phyloP scores from a whole-genome alignment of 2,888 invertebrate species.

The Thysanoteuthis rhombus region DNA sequence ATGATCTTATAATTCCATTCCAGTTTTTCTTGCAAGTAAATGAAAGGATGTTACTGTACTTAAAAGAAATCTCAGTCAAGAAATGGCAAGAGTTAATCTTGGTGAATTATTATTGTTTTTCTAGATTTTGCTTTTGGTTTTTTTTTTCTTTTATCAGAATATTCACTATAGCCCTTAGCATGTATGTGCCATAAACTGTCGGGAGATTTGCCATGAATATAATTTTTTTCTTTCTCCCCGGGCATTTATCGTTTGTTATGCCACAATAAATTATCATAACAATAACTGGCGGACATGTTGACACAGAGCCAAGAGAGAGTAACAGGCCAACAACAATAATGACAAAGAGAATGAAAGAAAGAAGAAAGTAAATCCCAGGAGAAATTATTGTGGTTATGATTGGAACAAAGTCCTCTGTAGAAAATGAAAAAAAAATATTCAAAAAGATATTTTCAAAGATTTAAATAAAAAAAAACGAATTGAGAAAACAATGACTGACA shows the following conservation, averaged over 20 bases:
- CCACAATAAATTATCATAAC: neutral
- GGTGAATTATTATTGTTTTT: neutral
- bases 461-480: neutral
- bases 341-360: neutral
- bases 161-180: neutral
- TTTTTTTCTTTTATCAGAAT: neutral
- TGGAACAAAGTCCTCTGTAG: neutral
- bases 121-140: neutral
- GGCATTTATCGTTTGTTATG: conserved; percentile 12
- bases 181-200: conserved; percentile 12
- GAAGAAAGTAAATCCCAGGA: neutral
- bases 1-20: no score
- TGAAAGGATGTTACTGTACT: neutral
- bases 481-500: neutral
- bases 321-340: neutral
- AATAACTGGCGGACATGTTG: neutral
- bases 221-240: neutral
- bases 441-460: neutral
- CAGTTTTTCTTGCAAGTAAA: no score
- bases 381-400: neutral
- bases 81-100: neutral
- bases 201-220: conserved; percentile 12
- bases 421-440: neutral
- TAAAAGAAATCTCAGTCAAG: neutral
- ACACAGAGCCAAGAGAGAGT: neutral